Evolutionary conservation across 2,113 vertebrate species (phyloP).

Genomic region (Porphyrio hochstetteri): DNA sequence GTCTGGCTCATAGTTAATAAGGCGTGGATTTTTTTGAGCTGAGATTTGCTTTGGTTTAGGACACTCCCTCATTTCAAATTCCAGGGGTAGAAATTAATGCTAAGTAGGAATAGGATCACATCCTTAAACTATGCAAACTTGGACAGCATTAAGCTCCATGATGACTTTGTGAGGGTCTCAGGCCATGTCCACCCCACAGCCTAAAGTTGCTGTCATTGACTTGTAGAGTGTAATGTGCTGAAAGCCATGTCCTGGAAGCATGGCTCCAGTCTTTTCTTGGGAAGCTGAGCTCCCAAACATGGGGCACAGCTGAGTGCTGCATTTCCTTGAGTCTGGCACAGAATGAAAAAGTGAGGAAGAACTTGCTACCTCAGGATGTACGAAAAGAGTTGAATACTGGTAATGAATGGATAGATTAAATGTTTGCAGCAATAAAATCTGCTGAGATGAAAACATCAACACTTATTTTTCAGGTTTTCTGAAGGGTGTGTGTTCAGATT

Average conservation of each 20-base stretch:
- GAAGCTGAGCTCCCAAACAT: background rate
- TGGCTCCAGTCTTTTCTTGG: background rate
- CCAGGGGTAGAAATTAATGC: background rate
- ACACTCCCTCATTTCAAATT: background rate
- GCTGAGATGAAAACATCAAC: background rate
- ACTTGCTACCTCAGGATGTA: background rate
- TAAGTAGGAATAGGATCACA: background rate
- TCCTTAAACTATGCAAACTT: background rate
- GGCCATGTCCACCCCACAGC: background rate
- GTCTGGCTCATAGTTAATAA: background rate
- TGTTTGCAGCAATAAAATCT: constrained; percentile 22
- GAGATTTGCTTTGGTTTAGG: background rate
- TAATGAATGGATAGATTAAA: background rate
- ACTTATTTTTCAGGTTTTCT: constrained; percentile 7
- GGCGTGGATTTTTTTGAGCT: background rate
- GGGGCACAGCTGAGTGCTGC: background rate
- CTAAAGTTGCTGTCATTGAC: background rate
- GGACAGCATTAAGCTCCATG: background rate
- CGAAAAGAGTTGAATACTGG: background rate
- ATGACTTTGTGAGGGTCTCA: background rate
- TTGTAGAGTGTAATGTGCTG: background rate
- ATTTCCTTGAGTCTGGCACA: background rate
- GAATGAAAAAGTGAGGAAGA: background rate
- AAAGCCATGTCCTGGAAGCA: background rate
- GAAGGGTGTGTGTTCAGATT: constrained; percentile 24